Evolutionary conservation across 2,888 invertebrate species (phyloP).

Genomic region (Panzeria rudis): DNA sequence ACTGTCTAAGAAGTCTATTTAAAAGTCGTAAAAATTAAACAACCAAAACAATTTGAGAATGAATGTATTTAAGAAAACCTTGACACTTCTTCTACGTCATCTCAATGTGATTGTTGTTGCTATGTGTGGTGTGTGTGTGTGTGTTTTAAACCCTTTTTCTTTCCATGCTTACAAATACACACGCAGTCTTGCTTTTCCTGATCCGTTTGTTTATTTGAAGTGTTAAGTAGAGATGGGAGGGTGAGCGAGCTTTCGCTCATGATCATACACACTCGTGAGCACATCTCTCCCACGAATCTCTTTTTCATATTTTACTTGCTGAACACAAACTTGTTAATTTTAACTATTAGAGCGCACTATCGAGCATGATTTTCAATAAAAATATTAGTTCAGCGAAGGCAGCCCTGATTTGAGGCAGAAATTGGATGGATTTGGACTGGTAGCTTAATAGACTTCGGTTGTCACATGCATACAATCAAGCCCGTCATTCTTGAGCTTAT

Average conservation of each 20-base stretch:
- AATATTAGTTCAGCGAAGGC: too few species aligned
- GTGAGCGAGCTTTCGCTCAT: neutral
- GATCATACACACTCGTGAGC: neutral
- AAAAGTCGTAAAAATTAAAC: conserved; percentile 70
- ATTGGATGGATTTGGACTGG: too few species aligned
- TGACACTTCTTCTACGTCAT: conserved; percentile 53
- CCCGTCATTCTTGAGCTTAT: too few species aligned
- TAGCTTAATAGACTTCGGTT: too few species aligned
- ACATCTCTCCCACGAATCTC: too few species aligned
- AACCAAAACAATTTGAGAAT: conserved; percentile 46
- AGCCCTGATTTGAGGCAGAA: too few species aligned
- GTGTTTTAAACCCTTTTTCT: conserved; percentile 40
- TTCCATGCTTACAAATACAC: neutral
- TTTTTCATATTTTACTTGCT: too few species aligned
- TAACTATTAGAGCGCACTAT: too few species aligned
- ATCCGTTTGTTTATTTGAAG: conserved; percentile 26
- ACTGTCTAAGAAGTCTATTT: conserved; percentile 73
- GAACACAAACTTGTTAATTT: too few species aligned
- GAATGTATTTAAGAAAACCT: conserved; percentile 51
- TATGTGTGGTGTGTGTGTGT: neutral
- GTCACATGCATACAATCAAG: too few species aligned
- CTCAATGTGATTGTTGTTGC: neutral
- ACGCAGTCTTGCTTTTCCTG: conserved; percentile 22
- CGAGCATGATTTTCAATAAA: too few species aligned
- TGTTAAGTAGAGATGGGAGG: neutral